Percentiles rank a stretch among this genome's conserved stretches.
Conservation (phyloP, 2,888 invertebrate genomes). For the Oithona nana region DNA sequence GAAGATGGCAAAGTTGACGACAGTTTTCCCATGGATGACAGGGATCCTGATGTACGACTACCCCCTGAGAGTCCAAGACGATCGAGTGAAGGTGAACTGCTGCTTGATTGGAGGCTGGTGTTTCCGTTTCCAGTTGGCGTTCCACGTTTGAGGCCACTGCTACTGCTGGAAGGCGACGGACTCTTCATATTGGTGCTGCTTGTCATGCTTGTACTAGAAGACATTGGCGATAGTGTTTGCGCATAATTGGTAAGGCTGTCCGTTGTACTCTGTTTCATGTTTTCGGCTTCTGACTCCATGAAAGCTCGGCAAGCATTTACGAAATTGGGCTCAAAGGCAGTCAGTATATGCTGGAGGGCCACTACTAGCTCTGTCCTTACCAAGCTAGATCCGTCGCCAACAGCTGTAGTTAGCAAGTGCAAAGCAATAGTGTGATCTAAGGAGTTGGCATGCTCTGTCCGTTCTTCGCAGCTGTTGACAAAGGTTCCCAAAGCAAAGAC, state of each 20-base stretch:
- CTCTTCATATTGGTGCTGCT: neutral
- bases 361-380: constrained; percentile 68
- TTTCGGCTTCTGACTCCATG: constrained; percentile 29
- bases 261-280: constrained; percentile 14
- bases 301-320: constrained; percentile 47
- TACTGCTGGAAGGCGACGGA: neutral
- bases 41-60: constrained; percentile 17
- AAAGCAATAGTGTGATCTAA: constrained; percentile 83
- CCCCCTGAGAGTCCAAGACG: constrained; percentile 19
- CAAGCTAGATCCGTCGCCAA: constrained; percentile 64
- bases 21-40: neutral
- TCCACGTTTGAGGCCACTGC: neutral
- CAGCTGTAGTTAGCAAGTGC: constrained; percentile 54
- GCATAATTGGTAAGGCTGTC: neutral
- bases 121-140: neutral
- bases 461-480: constrained; percentile 51
- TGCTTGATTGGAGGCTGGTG: neutral
- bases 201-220: neutral
- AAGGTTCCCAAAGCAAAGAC: constrained; percentile 73
- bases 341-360: constrained; percentile 63
- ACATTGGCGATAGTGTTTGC: neutral
- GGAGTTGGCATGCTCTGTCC: constrained; percentile 79
- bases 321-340: constrained; percentile 72
- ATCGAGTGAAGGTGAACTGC: neutral
- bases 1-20: neutral